Base-by-base conservation (phyloP, 1,140 invertebrate genomes). In the Atta colombica region DNA sequence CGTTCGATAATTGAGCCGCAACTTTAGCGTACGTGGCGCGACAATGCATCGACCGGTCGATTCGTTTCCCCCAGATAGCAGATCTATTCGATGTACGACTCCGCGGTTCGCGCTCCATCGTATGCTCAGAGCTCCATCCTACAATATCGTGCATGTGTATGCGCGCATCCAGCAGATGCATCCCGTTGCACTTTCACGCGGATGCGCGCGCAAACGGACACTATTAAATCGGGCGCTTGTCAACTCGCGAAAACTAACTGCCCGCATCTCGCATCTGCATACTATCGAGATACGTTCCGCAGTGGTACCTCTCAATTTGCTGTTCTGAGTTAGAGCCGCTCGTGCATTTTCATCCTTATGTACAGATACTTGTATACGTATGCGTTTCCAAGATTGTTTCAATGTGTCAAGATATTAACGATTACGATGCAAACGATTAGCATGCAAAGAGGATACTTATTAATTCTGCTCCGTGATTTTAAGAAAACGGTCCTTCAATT, bases 1-100 rank as follows among this genome's bases (percentile, higher is more conserved):
- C 78, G 31, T 21, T 84, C 77, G 87, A 92, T 93, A 93, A 93
- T 93, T 93, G 92, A 93, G 93, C 92, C 87, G 87, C 92, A 86
- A 85, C 86, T 80, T 88, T 81, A 89, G 66, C 74, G 77, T 84
- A 69, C 63, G 68, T 28, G 75, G 81, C 86, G 77, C 90, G 92
- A 93, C 92, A 93, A 93, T 91, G 92, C 91, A 93, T 93, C 92
- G 91, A 75, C 85, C 77, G 75, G 87, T 92, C 87, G 87, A 92
- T 93, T 91, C 88, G 91, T 93, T 93, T 92, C 88, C 90, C 74
- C 80, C 86, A 93, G 92, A 93, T 93, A 93, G 90, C 78, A 77
- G 88, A 93, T 93, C 92, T 93, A 90, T 91, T 91, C 65, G 90
- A 88, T 88, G 84, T 89, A 90, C 86, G 87, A 87, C 87, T 77